These are phyloP conservation scores for Drosophila erecta DNA, from an alignment of 1,140 invertebrate genomes.

Conservation along the genomic window DNA sequence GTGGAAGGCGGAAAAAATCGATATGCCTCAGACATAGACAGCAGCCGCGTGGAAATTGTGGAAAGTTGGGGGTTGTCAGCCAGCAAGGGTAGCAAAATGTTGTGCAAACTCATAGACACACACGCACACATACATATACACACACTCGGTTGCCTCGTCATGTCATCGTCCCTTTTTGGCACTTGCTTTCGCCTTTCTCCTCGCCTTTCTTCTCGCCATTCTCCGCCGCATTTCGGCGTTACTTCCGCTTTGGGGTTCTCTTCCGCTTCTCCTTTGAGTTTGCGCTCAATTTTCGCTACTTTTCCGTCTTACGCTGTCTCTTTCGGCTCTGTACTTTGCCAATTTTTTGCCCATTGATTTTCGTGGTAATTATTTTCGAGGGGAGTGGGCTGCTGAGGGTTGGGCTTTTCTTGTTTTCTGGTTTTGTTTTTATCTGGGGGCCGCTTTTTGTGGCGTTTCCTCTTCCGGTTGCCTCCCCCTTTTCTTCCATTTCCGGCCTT, in stretches of 20 bases:
- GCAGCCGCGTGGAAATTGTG: constrained; percentile 47
- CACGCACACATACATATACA: constrained; percentile 21
- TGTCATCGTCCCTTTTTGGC: constrained; percentile 58
- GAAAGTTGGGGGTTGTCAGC: constrained; percentile 49
- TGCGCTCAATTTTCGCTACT: constrained; percentile 80
- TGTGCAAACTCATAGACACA: constrained; percentile 62
- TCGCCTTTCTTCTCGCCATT: not conserved
- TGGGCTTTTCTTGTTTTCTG: not conserved
- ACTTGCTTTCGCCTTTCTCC: constrained; percentile 57
- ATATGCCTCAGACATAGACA: constrained; percentile 79
- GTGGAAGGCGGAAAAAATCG: constrained; percentile 70
- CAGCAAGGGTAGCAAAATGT: constrained; percentile 78
- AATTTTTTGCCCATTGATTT: constrained; percentile 65
- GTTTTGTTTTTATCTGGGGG: constrained; percentile 60
- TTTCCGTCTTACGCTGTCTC: constrained; percentile 73
- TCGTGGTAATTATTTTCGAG: constrained; percentile 57
- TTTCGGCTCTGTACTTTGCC: constrained; percentile 49
- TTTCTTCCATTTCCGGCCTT: constrained; percentile 50
- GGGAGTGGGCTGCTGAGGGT: not conserved
- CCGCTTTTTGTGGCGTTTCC: constrained; percentile 60
- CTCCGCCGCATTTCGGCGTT: constrained; percentile 33
- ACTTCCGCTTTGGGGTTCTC: constrained; percentile 64
- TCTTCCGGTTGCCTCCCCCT: constrained; percentile 36
- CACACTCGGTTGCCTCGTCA: constrained; percentile 19
- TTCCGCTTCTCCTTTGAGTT: constrained; percentile 66